Evolutionary conservation across 2,888 invertebrate species (phyloP).

Genomic region (Dynastes grantii): DNA sequence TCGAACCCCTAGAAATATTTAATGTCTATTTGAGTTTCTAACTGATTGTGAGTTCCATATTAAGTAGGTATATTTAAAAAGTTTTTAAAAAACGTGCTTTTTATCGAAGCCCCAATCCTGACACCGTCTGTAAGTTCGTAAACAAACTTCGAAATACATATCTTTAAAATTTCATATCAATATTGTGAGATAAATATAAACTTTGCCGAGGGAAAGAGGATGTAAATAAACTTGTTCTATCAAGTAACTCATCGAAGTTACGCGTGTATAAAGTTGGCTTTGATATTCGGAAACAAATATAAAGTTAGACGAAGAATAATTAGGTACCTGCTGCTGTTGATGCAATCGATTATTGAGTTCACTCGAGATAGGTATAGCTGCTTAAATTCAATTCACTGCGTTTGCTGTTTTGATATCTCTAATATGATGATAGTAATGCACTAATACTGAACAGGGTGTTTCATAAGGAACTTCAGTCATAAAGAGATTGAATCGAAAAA

Average conservation of each 20-base stretch:
- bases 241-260: neutral
- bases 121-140: neutral
- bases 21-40: neutral
- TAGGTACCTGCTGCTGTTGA: too few relatives aligned
- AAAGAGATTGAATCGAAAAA: too few relatives aligned
- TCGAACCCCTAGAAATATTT: neutral
- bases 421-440: too few relatives aligned
- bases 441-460: too few relatives aligned
- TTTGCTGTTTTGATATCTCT: too few relatives aligned
- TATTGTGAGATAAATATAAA: conserved; percentile 10
- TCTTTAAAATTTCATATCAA: conserved; percentile 13
- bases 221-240: conserved; percentile 1
- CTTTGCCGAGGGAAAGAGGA: neutral
- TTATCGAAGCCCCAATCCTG: neutral
- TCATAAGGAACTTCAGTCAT: too few relatives aligned
- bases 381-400: too few relatives aligned
- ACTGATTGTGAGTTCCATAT: too few relatives aligned
- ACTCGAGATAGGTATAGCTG: too few relatives aligned
- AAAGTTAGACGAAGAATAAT: neutral
- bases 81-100: neutral
- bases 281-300: neutral
- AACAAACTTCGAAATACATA: conserved; percentile 1
- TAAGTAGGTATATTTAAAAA: neutral
- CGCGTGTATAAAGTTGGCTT: too few relatives aligned
- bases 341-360: too few relatives aligned